These are phyloP conservation scores for Diadophis punctatus DNA, from an alignment of 2,113 vertebrate species.

Conservation along the genomic window DNA sequence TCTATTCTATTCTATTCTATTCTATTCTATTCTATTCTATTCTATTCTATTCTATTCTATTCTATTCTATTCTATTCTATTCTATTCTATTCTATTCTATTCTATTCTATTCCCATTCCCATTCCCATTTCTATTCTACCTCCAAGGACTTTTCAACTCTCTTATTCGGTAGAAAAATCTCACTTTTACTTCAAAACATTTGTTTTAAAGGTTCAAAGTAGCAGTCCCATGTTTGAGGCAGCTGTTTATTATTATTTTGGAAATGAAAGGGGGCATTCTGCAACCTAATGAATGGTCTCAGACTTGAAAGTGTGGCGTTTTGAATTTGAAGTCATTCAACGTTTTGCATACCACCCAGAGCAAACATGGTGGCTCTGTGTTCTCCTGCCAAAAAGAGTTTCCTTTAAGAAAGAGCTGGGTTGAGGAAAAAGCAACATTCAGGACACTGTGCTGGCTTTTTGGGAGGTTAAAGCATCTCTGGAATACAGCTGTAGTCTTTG, in stretches of 20 bases:
- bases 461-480: background rate
- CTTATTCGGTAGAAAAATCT: background rate
- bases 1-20: no score
- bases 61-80: no score
- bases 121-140: background rate
- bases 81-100: no score
- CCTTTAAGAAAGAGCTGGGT: background rate
- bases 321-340: background rate
- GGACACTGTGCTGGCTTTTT: constrained; percentile 2
- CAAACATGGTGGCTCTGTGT: constrained; percentile 23
- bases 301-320: background rate
- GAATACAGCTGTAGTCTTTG: constrained; percentile 9
- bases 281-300: background rate
- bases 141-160: background rate
- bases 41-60: no score
- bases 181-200: background rate
- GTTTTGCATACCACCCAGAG: background rate
- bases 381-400: constrained; percentile 39
- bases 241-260: background rate
- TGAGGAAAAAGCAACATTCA: constrained; percentile 11
- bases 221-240: background rate
- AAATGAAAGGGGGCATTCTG: background rate
- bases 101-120: no score
- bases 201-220: background rate
- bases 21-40: no score